Evolutionary conservation across 92 coral and sea anemone genomes (phyloP), one percentile per base, ranked within the genome.

Genomic region (Parazoanthus darwini): DNA sequence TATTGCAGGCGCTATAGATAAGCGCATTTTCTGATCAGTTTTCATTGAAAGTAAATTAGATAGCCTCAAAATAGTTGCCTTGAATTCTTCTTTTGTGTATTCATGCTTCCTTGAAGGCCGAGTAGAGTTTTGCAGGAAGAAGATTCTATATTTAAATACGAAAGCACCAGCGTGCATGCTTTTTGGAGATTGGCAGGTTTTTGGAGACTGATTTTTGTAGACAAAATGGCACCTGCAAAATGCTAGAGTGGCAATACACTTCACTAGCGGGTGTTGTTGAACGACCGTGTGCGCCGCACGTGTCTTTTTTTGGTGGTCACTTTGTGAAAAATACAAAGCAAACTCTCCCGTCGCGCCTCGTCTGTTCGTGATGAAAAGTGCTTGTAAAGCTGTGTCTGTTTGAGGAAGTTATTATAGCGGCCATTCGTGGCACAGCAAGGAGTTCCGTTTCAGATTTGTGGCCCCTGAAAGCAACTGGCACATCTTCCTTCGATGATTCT

Each of bases 371-470:
- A 84, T 84, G 78, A 84, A 84, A 70, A 29, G 86, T 43, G 66
- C 42, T 48, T 72, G 87, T n/a, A 71, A 84, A 72, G 71, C 78
- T 71, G 26, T 50, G 23, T 33, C 79, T 35, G 78, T 72, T 84
- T 84, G 87, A 84, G 87, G 87, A 84, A 84, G 87, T 84, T 71
- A 72, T 84, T 25, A 23, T 66, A 66, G 50, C 66, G 65, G 56
- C 44, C 8, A 18, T 65, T 43, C 67, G 8, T 20, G 2, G 29
- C 87, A 18, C 79, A 26, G 79, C 87, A 71, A 18, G 87, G 44
- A 43, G 14, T 20, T 70, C n/a, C 59, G 18, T 67, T 82, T 26
- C 50, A 71, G 36, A 13, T 70, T 33, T 48, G 66, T 44, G 4
- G 2, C 36, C 43, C 58, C 8, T 36, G 68, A 23, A 36, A 54